Evolutionary conservation across 1,140 invertebrate genomes (phyloP).

Genomic region (Penaeus japonicus): DNA sequence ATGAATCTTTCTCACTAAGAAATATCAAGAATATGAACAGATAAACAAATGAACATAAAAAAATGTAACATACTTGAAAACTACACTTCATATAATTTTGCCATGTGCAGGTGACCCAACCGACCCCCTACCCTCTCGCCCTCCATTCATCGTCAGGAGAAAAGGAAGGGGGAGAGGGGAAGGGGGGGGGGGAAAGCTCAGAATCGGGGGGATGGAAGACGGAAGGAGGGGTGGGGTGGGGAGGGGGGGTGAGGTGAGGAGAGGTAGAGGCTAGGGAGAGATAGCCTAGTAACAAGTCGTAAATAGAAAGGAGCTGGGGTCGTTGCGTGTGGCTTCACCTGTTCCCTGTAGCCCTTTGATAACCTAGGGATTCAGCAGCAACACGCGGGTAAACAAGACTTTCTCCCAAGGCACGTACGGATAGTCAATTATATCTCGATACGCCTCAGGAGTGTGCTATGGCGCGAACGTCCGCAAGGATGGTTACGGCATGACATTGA

Average conservation of each 20-base stretch:
- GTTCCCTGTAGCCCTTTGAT: conserved; percentile 15
- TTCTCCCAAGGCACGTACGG: conserved; percentile 28
- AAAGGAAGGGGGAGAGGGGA: background rate
- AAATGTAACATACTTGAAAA: background rate
- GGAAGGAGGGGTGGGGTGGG: background rate
- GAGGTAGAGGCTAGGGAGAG: background rate
- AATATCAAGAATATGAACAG: background rate
- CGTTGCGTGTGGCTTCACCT: conserved; percentile 2
- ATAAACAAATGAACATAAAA: background rate
- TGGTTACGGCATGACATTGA: background rate
- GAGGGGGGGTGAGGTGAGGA: background rate
- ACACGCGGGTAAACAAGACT: conserved; percentile 24
- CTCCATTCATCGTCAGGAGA: no score
- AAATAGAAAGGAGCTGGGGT: background rate
- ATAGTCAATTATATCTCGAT: conserved; percentile 34
- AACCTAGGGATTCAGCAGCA: conserved; percentile 9
- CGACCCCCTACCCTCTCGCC: no score
- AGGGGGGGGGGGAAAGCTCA: background rate
- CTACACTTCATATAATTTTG: background rate
- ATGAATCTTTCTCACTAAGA: background rate
- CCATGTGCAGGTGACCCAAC: background rate
- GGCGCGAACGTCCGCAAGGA: background rate
- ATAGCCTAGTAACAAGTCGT: background rate
- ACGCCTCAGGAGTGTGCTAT: background rate
- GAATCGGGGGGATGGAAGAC: background rate